These are phyloP conservation scores for Sminthurinus signatus DNA, from an alignment of 1,140 invertebrate genomes.

Conservation along the genomic window DNA sequence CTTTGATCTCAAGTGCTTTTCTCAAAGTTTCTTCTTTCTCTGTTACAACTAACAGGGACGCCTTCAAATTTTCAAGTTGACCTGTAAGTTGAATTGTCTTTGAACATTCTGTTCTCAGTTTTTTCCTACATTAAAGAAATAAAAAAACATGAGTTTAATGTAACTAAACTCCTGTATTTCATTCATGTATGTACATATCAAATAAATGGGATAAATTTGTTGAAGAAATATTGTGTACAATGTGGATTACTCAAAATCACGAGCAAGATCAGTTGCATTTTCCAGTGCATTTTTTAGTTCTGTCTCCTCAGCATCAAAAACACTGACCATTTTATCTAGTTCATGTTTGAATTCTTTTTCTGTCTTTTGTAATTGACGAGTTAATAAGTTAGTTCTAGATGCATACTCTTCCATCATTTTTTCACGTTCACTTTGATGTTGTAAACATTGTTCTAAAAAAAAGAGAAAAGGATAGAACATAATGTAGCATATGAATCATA, in stretches of 20 bases:
- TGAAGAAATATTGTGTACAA: too few species aligned
- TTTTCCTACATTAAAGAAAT: too few species aligned
- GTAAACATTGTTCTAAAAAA: slow-evolving; percentile 27
- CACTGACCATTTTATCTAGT: slow-evolving; percentile 26
- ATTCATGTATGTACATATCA: too few species aligned
- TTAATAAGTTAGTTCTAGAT: slow-evolving; percentile 25
- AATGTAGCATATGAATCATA: background rate
- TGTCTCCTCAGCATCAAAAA: slow-evolving; percentile 31
- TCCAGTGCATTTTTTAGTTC: slow-evolving; percentile 24
- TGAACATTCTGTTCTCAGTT: background rate
- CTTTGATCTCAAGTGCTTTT: slow-evolving; percentile 25
- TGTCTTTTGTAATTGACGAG: slow-evolving; percentile 28
- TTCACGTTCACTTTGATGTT: slow-evolving; percentile 28
- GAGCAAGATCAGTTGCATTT: background rate
- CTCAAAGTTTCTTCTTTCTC: slow-evolving; percentile 11
- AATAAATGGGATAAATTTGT: too few species aligned
- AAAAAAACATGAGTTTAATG: too few species aligned
- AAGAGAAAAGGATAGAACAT: background rate
- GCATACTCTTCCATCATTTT: slow-evolving; percentile 31
- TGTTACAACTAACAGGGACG: background rate
- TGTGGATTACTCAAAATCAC: background rate
- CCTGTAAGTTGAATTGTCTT: background rate
- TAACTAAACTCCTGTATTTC: too few species aligned
- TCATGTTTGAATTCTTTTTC: slow-evolving; percentile 34
- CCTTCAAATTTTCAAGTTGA: slow-evolving; percentile 3